A percentile compares a stretch with the other conserved stretches of the same genome.
Conservation (phyloP, 30 jellyfish, hydroid and myxozoan species). For the Catostylus mosaicus region DNA sequence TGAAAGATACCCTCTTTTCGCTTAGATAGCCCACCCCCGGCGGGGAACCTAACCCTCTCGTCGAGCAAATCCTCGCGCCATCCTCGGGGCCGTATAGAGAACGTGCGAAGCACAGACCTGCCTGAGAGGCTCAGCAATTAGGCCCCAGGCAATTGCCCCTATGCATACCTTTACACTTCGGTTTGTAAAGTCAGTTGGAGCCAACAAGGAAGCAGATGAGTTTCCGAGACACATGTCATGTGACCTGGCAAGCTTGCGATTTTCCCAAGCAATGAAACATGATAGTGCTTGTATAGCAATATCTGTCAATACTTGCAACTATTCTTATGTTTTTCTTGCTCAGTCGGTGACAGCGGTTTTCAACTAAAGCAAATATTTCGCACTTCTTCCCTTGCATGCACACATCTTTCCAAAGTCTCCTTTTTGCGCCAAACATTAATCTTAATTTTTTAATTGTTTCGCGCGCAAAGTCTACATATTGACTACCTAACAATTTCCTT, state of each 20-base stretch:
- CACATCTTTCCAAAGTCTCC: neutral
- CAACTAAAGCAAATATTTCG: conserved; percentile 25
- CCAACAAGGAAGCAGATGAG: neutral
- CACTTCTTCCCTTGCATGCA: conserved; percentile 4
- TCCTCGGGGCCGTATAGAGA: no score
- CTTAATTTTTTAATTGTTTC: neutral
- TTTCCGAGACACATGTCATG: conserved; percentile 7
- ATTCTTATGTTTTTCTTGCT: neutral
- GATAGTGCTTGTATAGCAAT: neutral
- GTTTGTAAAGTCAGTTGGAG: neutral
- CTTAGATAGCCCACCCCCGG: no score
- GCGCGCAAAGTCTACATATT: neutral
- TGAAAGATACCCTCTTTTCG: no score
- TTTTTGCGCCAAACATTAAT: conserved; percentile 1
- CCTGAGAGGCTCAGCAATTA: no score
- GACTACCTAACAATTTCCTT: conserved; percentile 4
- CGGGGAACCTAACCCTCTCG: no score
- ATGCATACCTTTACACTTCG: no score
- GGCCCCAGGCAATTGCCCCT: no score
- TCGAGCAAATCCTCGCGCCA: no score
- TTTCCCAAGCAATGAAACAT: conserved; percentile 31
- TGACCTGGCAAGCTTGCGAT: conserved; percentile 29
- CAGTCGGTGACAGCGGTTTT: conserved; percentile 44
- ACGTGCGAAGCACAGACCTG: no score
- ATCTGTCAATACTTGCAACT: conserved; percentile 1